A percentile compares a stretch with the other conserved stretches of the same genome.
Conservation (phyloP, 2,113 vertebrate genomes). For the Pachycephala philippinensis region DNA sequence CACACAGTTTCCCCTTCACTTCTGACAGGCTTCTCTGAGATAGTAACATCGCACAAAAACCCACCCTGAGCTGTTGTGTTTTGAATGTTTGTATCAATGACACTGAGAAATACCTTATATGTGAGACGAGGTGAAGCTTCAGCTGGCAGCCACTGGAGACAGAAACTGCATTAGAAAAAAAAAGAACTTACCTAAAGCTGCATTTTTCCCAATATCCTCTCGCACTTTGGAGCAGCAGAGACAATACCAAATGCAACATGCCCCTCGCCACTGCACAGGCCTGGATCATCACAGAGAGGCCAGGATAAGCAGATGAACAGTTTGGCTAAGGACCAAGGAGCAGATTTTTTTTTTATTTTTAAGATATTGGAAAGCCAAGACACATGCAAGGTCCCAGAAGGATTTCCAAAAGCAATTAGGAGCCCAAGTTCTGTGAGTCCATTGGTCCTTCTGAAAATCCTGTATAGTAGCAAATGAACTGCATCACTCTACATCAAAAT, state of each 20-base stretch:
- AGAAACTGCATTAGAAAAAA: background rate
- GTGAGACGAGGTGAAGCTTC: background rate
- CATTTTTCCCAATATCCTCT: background rate
- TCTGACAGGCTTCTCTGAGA: background rate
- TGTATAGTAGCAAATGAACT: background rate
- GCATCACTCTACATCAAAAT: background rate
- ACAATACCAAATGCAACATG: background rate
- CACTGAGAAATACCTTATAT: background rate
- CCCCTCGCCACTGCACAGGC: background rate
- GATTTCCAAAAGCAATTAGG: constrained; percentile 11
- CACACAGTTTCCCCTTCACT: background rate
- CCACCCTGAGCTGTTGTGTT: background rate
- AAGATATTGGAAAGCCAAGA: background rate
- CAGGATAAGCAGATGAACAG: background rate
- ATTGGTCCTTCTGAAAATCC: background rate
- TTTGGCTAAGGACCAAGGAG: background rate
- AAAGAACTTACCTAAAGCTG: background rate
- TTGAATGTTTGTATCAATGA: background rate
- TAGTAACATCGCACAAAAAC: background rate
- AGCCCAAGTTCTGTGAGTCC: background rate
- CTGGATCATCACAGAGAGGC: background rate
- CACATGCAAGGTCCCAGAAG: background rate
- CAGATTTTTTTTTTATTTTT: background rate
- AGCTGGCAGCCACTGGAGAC: background rate
- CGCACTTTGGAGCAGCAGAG: background rate